phyloP scores from a whole-genome alignment of 2,113 vertebrate species.

The Clarias batrachus region DNA sequence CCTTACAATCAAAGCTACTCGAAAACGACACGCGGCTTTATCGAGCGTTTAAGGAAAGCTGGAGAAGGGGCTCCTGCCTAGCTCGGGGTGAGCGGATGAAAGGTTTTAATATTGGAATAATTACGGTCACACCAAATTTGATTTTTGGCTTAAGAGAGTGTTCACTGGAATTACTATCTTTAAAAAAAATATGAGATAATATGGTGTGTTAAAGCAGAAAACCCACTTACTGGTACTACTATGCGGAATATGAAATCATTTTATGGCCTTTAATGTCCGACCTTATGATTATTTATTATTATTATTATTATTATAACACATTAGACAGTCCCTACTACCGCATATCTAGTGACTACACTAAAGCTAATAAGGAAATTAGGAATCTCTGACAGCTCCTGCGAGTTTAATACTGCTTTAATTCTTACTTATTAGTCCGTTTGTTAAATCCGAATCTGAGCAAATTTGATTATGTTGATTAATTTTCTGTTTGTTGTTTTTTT shows the following conservation, averaged over 20 bases:
- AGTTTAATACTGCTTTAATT: neutral
- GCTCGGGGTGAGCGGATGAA: neutral
- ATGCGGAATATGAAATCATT: conserved; percentile 2
- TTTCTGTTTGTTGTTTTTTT: neutral
- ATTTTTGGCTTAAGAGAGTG: neutral
- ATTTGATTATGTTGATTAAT: neutral
- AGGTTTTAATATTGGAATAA: conserved; percentile 5
- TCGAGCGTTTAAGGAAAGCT: conserved; percentile 21
- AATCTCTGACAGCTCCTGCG: too few relatives aligned
- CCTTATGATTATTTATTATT: neutral
- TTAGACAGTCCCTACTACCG: neutral
- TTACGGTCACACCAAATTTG: neutral
- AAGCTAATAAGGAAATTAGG: neutral
- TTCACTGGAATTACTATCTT: neutral
- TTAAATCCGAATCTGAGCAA: neutral
- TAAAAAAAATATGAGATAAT: neutral
- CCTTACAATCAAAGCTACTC: conserved; percentile 45
- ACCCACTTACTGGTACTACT: neutral
- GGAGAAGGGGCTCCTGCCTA: neutral
- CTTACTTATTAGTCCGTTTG: neutral
- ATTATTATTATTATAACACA: neutral
- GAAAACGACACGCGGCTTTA: conserved; percentile 8
- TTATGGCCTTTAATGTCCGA: neutral
- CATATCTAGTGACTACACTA: neutral
- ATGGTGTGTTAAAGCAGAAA: neutral